Base-by-base conservation (phyloP, 2,797 vertebrate genomes). In the Austrolebias charrua region DNA sequence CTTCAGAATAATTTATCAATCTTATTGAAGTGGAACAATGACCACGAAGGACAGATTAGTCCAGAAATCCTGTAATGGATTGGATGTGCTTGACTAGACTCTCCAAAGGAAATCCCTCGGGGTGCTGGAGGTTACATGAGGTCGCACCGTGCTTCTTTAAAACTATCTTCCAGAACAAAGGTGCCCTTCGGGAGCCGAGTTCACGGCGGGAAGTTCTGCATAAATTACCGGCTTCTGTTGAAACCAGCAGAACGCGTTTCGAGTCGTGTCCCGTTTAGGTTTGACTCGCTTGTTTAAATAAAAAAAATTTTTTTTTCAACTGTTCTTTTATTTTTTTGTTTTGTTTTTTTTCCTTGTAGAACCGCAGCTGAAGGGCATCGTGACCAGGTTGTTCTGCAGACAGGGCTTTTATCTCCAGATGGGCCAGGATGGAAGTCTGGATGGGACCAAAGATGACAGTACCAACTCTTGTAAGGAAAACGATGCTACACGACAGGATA, bases 361-460 rank as follows among this genome's bases (percentile, higher is more conserved):
- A 96, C 96, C 96, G 90, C 96, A 98, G 94, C 96, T 98, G 93
- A 98, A 98, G 95, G 96, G 96, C 82, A 98, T 98, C 92, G 96
- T 98, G 95, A 98, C 96, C 94, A 96, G 97, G 93, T 95, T 98
- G 95, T 98, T 98, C 92, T 98, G 96, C 95, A 96, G 96, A 90
- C 97, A 98, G 94, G 97, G 96, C 85, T 98, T 96, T 94, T 98
- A 98, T 95, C 96, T 98, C 94, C 96, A 98, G 93, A 97, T 98
- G 96, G 95, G 96, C 93, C 94, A 96, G 66, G 96, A 98, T 95
- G 97, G 97, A 94, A 94, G 94, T 95, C 91, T 98, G 92, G 97
- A 98, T 64, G 97, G 97, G 91, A 98, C 96, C 92, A 98, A 98
- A 95, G 97, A 98, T 86, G 96, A 98, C 94, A 97, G 95, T 94